Base-by-base conservation (phyloP, 2,113 vertebrate species). In the Marmota flaviventris region DNA sequence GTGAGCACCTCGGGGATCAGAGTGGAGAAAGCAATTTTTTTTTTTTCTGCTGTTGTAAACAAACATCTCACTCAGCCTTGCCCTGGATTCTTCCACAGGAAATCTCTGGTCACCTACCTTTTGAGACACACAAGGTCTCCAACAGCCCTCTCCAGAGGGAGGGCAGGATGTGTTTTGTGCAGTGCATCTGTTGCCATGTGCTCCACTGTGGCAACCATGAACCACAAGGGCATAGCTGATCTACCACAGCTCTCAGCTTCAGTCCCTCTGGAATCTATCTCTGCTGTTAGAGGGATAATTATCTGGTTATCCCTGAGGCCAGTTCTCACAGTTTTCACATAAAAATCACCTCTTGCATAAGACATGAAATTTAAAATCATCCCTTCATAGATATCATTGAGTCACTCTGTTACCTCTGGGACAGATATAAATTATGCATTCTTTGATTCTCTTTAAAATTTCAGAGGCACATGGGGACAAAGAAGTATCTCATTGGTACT, bases 311-410 rank as follows among this genome's bases (percentile, higher is more conserved):
- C 98, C 98, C 97, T 6, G 69, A 98, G 99, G 98, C 98, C 95
- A 98, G 83, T 97, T 98, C 97, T 97, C 97, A 98, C 97, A 98
- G 98, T 98, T 99, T 99, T 98, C 97, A 86, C 98, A 98, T 97
- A 99, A 99, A 99, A 98, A 99, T 98, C 98, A 98, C 97, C 98
- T 99, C 98, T 98, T 99, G 98, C 98, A 98, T 98, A 98, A 99
- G 98, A 99, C 98, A 99, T 98, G 98, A 98, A 98, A 98, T 99
- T 98, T 98, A 99, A 99, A 99, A 98, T 98, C 97, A 97, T 97
- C 97, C 97, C 97, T 98, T 98, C 96, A 97, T 65, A 65, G 98
- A 98, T 99, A 99, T 98, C 98, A 98, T 87, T 96, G 98, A 98
- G 98, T 98, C 98, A 98, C 97, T 98, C 97, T 97, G 98, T 99